phyloP scores from a whole-genome alignment of 1,140 invertebrate genomes.

The Maniola jurtina region DNA sequence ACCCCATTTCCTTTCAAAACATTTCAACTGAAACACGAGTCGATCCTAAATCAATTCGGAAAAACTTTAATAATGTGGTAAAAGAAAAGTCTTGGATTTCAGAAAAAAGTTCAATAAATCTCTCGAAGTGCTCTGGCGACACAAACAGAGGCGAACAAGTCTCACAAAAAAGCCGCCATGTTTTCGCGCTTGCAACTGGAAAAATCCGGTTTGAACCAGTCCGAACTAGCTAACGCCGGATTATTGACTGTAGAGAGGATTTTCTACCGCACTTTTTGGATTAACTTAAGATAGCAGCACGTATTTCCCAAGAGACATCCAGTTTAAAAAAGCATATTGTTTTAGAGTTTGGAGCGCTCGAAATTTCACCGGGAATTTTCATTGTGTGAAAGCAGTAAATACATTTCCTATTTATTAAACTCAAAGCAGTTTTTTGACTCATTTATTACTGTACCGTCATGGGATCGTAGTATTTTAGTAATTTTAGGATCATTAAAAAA shows the following conservation, averaged over 20 bases:
- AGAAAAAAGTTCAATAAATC: conserved; percentile 29
- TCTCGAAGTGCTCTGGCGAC: conserved; percentile 20
- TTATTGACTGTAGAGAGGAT: conserved; percentile 26
- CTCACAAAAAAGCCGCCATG: conserved; percentile 26
- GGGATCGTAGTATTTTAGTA: too few relatives aligned
- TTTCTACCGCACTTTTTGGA: conserved; percentile 24
- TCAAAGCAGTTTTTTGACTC: too few relatives aligned
- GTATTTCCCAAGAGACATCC: neutral
- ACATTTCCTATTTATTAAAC: neutral
- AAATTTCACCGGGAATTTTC: neutral
- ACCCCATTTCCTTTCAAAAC: too few relatives aligned
- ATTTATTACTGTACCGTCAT: too few relatives aligned
- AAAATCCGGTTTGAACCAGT: conserved; percentile 35
- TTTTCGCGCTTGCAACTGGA: conserved; percentile 32
- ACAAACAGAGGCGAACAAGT: conserved; percentile 22
- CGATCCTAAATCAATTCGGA: neutral
- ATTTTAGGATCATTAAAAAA: too few relatives aligned
- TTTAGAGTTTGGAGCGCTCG: neutral
- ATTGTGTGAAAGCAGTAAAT: neutral
- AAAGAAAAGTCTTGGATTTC: conserved; percentile 10
- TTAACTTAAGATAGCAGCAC: conserved; percentile 16
- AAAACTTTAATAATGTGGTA: neutral
- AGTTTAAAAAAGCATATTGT: neutral
- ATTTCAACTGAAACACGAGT: neutral
- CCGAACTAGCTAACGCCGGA: conserved; percentile 28